Percentiles rank a stretch among this genome's conserved stretches.
phyloP scores from a whole-genome alignment of 2,797 vertebrate species.

The Podarcis lilfordi region DNA sequence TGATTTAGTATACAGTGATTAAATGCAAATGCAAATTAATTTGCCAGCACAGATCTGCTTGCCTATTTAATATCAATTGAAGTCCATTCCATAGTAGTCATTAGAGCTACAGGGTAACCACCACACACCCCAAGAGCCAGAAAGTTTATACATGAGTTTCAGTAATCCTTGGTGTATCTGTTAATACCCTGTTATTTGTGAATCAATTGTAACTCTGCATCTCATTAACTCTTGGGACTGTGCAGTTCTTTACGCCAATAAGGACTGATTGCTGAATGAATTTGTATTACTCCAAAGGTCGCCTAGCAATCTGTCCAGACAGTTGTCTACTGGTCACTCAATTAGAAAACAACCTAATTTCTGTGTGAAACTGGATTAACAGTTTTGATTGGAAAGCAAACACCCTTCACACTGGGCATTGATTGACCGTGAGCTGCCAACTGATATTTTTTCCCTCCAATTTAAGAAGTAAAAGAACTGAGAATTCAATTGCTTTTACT shows the following conservation, averaged over 20 bases:
- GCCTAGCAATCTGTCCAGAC: background rate
- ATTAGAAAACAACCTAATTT: constrained; percentile 15
- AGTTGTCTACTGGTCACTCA: background rate
- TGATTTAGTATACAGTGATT: background rate
- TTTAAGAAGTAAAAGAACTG: constrained; percentile 30
- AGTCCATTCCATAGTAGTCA: background rate
- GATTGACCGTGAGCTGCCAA: constrained; percentile 31
- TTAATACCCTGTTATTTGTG: constrained; percentile 37
- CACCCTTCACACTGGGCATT: constrained; percentile 6
- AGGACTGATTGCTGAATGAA: background rate
- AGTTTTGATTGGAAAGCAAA: constrained; percentile 36
- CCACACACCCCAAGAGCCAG: background rate
- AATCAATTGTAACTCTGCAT: constrained; percentile 48
- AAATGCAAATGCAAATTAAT: background rate
- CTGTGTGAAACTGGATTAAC: constrained; percentile 32
- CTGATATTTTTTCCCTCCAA: constrained; percentile 20
- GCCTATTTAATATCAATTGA: constrained; percentile 29
- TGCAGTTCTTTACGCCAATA: constrained; percentile 23
- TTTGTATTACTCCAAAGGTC: constrained; percentile 26
- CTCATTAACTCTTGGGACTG: constrained; percentile 40
- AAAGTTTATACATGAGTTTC: background rate
- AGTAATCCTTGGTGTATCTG: constrained; percentile 1
- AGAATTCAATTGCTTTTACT: constrained; percentile 41
- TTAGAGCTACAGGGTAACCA: background rate
- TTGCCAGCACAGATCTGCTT: background rate